Conservation (phyloP, 2,797 vertebrate species). For the Channa striata region DNA sequence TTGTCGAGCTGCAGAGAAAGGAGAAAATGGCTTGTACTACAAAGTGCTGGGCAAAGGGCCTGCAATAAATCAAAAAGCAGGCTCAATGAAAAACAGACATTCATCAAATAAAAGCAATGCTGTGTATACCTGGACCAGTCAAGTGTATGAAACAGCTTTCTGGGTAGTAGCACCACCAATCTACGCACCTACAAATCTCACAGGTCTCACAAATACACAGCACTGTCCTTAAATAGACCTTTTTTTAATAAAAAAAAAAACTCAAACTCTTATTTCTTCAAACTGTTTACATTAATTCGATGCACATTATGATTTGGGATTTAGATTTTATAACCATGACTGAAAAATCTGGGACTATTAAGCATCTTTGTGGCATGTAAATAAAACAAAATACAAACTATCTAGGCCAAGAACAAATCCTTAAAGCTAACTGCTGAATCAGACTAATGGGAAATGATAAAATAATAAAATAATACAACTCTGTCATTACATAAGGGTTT, state of each 20-base stretch:
- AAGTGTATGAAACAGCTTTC: conserved; percentile 37
- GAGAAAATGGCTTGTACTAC: conserved; percentile 72
- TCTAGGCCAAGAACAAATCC: conserved; percentile 11
- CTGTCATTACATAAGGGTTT: conserved; percentile 28
- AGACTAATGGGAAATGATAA: not conserved
- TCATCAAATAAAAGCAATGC: conserved; percentile 70
- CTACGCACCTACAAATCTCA: not conserved
- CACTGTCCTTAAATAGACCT: too few relatives aligned
- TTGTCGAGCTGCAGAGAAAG: conserved; percentile 66
- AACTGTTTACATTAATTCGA: too few relatives aligned
- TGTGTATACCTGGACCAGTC: conserved; percentile 45
- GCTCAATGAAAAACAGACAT: conserved; percentile 75
- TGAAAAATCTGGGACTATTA: not conserved
- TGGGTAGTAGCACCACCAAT: conserved; percentile 6
- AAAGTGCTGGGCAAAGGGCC: conserved; percentile 62
- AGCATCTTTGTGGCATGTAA: not conserved
- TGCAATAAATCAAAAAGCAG: conserved; percentile 69
- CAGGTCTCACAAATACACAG: not conserved
- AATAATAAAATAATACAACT: conserved; percentile 34
- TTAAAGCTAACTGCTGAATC: conserved; percentile 10
- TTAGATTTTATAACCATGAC: not conserved
- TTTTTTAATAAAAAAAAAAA: too few relatives aligned
- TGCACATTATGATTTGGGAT: too few relatives aligned
- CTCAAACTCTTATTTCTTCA: too few relatives aligned
- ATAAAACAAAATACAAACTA: not conserved